A percentile compares a stretch with the other conserved stretches of the same genome.
phyloP scores from a whole-genome alignment of 2,888 invertebrate genomes.

The Erebia ligea region DNA sequence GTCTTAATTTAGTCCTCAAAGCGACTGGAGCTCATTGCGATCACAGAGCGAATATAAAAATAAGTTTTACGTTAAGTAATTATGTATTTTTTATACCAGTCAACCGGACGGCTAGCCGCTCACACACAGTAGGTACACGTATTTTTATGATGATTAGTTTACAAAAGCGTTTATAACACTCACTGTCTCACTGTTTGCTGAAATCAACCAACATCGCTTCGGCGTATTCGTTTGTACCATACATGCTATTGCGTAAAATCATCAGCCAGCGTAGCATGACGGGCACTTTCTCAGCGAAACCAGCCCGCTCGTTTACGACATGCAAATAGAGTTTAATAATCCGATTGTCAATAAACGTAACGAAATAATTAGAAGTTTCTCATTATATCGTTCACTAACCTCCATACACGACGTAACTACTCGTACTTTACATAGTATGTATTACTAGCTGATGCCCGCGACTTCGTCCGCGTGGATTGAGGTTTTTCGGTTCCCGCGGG shows the following conservation, averaged over 20 bases:
- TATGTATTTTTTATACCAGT: too few species aligned
- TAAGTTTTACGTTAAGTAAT: too few species aligned
- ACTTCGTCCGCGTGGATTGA: too few species aligned
- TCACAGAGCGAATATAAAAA: too few species aligned
- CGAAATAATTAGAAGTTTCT: slow-evolving; percentile 19
- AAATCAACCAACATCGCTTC: background rate
- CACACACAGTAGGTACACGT: too few species aligned
- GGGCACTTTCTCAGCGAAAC: slow-evolving; percentile 58
- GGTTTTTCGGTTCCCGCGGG: too few species aligned
- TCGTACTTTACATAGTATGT: background rate
- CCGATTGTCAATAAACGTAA: slow-evolving; percentile 35
- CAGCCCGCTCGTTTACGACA: slow-evolving; percentile 43
- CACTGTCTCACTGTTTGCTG: background rate
- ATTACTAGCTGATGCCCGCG: too few species aligned
- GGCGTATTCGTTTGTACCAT: slow-evolving; percentile 36
- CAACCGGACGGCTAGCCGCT: too few species aligned
- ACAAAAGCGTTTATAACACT: too few species aligned
- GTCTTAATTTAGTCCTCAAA: too few species aligned
- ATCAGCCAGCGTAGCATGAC: slow-evolving; percentile 53
- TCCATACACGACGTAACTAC: background rate
- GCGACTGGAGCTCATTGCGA: too few species aligned
- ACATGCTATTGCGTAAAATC: slow-evolving; percentile 53
- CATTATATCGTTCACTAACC: slow-evolving; percentile 14
- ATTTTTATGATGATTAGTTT: too few species aligned
- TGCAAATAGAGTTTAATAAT: slow-evolving; percentile 41